Percentiles rank a stretch among this genome's conserved stretches.
Evolutionary conservation across 2,113 vertebrate species (phyloP).

Genomic region (Microcebus ravelobensis): DNA sequence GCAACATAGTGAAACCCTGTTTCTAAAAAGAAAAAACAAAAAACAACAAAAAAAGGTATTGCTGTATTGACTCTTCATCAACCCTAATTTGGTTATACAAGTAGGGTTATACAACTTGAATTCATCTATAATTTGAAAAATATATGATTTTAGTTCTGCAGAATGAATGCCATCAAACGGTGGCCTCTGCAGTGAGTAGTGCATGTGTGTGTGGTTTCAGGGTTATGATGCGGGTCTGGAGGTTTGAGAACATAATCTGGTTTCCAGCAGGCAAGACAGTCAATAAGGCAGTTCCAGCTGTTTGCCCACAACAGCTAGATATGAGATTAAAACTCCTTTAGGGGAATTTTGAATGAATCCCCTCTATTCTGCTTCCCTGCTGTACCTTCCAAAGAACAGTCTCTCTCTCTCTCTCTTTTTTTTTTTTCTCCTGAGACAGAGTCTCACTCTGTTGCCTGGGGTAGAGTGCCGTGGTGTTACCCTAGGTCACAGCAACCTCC

Average conservation of each 20-base stretch:
- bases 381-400: neutral
- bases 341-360: neutral
- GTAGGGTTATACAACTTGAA: neutral
- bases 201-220: neutral
- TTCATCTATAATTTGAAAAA: conserved; percentile 5
- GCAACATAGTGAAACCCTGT: neutral
- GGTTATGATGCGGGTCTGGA: neutral
- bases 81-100: neutral
- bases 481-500: too few relatives aligned
- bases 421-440: too few relatives aligned
- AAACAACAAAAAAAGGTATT: neutral
- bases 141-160: neutral
- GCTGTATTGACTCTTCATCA: neutral
- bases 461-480: too few relatives aligned
- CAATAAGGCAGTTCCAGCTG: neutral
- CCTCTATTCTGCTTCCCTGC: neutral
- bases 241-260: neutral
- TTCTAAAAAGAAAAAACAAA: neutral
- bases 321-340: neutral
- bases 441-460: too few relatives aligned
- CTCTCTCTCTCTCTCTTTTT: neutral
- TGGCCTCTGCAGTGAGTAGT: neutral
- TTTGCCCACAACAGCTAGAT: neutral
- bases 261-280: neutral
- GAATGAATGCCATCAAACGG: neutral